These are phyloP conservation scores for Periophthalmodon schlosseri DNA, from an alignment of 2,113 vertebrate species.

Conservation along the genomic window DNA sequence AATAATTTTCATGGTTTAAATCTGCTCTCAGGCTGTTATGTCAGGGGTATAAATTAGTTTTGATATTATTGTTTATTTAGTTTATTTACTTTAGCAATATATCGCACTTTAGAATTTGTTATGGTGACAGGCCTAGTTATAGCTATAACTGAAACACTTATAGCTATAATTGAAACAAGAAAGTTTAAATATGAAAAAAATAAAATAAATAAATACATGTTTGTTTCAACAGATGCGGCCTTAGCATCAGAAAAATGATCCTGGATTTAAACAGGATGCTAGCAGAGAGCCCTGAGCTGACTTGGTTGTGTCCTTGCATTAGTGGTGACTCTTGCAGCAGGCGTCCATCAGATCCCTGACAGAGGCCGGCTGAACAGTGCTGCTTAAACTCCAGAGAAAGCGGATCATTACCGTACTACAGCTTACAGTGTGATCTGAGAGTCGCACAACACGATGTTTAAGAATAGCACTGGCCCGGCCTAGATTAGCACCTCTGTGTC, in stretches of 20 bases:
- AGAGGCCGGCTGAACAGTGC: constrained; percentile 23
- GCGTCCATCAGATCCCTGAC: constrained; percentile 61
- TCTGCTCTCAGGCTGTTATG: too few species aligned
- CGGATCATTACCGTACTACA: constrained; percentile 60
- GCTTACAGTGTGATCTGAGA: constrained; percentile 68
- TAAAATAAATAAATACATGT: too few species aligned
- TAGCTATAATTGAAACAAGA: too few species aligned
- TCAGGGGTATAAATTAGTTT: too few species aligned
- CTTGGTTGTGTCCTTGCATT: background rate
- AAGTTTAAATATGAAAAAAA: too few species aligned
- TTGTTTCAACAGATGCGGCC: background rate
- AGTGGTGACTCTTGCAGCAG: background rate
- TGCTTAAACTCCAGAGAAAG: constrained; percentile 37
- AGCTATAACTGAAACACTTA: too few species aligned
- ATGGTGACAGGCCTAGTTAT: too few species aligned
- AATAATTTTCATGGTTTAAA: too few species aligned
- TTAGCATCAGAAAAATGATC: background rate
- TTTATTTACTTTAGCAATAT: too few species aligned
- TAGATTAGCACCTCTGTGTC: constrained; percentile 67
- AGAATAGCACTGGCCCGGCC: constrained; percentile 58
- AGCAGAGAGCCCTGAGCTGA: constrained; percentile 19
- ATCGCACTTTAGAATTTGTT: too few species aligned
- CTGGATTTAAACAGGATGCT: background rate
- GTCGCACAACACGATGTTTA: constrained; percentile 66
- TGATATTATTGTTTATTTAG: too few species aligned